Conservation (phyloP, 2,113 vertebrate genomes). For the Anser cygnoides region DNA sequence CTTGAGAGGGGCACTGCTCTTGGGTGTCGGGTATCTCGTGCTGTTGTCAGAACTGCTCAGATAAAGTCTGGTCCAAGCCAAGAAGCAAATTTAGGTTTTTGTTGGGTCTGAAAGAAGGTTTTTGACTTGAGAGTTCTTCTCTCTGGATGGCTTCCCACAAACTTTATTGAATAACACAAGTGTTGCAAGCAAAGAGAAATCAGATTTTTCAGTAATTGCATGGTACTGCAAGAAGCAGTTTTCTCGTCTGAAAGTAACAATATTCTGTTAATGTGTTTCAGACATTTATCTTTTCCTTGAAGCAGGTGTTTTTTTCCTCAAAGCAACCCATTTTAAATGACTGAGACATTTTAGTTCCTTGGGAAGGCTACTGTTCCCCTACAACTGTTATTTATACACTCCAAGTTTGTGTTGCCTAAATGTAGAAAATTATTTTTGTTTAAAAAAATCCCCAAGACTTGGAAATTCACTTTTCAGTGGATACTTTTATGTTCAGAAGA, state of each 20-base stretch:
- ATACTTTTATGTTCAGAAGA: neutral
- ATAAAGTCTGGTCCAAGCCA: neutral
- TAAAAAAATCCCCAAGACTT: neutral
- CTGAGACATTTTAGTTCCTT: neutral
- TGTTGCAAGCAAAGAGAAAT: neutral
- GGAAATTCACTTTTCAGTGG: neutral
- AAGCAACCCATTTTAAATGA: neutral
- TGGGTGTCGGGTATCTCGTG: neutral
- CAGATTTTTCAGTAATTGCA: neutral
- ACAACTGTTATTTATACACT: neutral
- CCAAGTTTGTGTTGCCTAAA: neutral
- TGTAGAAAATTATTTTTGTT: neutral
- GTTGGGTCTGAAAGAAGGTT: neutral
- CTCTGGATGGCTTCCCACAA: neutral
- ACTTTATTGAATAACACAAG: neutral
- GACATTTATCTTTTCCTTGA: neutral
- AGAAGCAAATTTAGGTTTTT: neutral
- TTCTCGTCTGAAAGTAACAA: neutral
- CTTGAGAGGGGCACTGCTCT: neutral
- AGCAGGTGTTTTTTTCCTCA: neutral
- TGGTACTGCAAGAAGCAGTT: neutral
- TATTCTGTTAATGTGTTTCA: neutral
- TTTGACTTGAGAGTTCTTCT: neutral
- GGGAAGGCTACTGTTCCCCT: neutral
- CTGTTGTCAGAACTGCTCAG: neutral